Conservation (phyloP, 2,888 invertebrate species). For the Dasypogon diadema region DNA sequence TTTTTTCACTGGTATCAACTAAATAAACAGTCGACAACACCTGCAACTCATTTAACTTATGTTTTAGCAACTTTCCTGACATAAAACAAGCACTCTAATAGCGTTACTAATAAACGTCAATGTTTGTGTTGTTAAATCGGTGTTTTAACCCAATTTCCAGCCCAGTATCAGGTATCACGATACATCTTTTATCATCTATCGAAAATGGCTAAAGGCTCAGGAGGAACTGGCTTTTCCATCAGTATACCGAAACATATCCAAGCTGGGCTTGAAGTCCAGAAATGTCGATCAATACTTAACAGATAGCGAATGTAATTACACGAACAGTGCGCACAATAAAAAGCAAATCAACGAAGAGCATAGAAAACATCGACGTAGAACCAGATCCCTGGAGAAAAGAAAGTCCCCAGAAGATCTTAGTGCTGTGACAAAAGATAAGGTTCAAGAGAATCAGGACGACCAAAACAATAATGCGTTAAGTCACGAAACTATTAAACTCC, state of each 20-base stretch:
- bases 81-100: slow-evolving; percentile 20
- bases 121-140: slow-evolving; percentile 16
- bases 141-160: slow-evolving; percentile 51
- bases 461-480: slow-evolving; percentile 46
- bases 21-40: background rate
- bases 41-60: slow-evolving; percentile 5
- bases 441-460: slow-evolving; percentile 13
- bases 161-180: slow-evolving; percentile 57
- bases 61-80: slow-evolving; percentile 32
- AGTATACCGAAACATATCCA: slow-evolving; percentile 45
- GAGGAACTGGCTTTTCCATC: slow-evolving; percentile 56
- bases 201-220: slow-evolving; percentile 56
- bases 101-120: background rate
- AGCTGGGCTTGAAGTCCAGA: background rate
- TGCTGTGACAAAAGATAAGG: background rate
- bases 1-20: background rate
- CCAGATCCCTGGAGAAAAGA: slow-evolving; percentile 36
- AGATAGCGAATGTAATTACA: slow-evolving; percentile 46
- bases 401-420: background rate
- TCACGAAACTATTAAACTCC: slow-evolving; percentile 38
- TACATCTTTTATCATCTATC: slow-evolving; percentile 56
- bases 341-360: background rate
- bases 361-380: slow-evolving; percentile 15
- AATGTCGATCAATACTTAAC: slow-evolving; percentile 17
- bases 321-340: background rate